Base-by-base conservation (phyloP, 2,888 invertebrate species). In the Polydrusus pterygomalis region DNA sequence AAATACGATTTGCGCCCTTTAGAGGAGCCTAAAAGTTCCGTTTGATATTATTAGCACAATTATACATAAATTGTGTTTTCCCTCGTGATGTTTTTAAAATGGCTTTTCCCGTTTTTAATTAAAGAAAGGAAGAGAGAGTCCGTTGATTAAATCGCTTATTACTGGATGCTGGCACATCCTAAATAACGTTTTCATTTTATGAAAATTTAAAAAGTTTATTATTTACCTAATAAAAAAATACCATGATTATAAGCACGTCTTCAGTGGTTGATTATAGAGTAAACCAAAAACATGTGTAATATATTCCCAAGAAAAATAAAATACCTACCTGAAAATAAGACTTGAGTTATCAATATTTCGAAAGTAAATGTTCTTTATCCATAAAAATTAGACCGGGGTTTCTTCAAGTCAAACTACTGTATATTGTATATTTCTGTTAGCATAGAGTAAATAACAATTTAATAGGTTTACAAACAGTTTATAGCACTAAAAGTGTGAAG, bases 41-140 rank as follows among this genome's bases (percentile, higher is more conserved):
- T n/a, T 56, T 56, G 10, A n/a, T n/a, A n/a, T 34, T 56, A 56
- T 56, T 56, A 56, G 56, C 34, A 56, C 56, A 56, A 56, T 56
- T 56, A 56, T 56, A 56, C 56, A 56, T 56, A 56, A 56, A 56
- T 56, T 56, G 34, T 34, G 56, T 56, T 56, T 56, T 34, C 56
- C 56, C 56, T 15, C 34, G 9, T 56, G 18, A 34, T 34, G 34
- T 15, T 34, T 25, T 56, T 34, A 56, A 56, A 56, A 56, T 56
- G 9, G 15, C 34, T 56, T 56, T 54, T 30, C 13, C 54, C 11
- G 11, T 54, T 54, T 56, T 56, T 34, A 56, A 34, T 56, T 34
- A 56, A 56, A 34, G 15, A 34, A 30, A 34, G 34, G 34, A 56
- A 56, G 15, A 30, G 56, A 15, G 34, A 30, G n/a, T n/a, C n/a